Evolutionary conservation across 1,140 invertebrate genomes (phyloP).

Genomic region (Charaxes varanes): DNA sequence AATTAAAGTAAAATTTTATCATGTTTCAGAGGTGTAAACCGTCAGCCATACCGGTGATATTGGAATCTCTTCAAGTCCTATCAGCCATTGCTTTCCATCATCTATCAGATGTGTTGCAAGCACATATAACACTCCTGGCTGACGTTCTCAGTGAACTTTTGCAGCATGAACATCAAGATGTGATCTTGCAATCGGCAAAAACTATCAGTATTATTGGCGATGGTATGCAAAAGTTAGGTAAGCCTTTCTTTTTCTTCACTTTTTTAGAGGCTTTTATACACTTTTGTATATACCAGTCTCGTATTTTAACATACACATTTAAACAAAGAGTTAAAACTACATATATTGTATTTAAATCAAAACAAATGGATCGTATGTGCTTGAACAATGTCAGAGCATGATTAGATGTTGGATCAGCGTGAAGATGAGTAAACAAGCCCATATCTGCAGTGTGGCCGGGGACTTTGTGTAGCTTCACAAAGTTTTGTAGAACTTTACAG

Average conservation of each 20-base stretch:
- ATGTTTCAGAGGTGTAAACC: constrained; percentile 41
- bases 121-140: constrained; percentile 74
- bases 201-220: constrained; percentile 79
- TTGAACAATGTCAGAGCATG: no score
- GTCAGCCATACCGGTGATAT: constrained; percentile 77
- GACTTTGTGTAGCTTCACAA: no score
- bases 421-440: no score
- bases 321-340: no score
- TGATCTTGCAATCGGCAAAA: constrained; percentile 78
- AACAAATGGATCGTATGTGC: no score
- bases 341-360: no score
- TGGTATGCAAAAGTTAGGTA: constrained; percentile 72
- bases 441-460: no score
- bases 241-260: not conserved
- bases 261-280: no score
- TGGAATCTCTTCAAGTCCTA: constrained; percentile 87
- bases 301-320: no score
- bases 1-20: not conserved
- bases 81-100: constrained; percentile 81
- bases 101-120: constrained; percentile 72
- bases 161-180: constrained; percentile 74
- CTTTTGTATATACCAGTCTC: no score
- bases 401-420: no score
- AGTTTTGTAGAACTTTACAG: no score
- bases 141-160: constrained; percentile 74